Evolutionary conservation across 2,797 vertebrate genomes (phyloP), one percentile per base, ranked within the genome.

Genomic region (Psittacula echo): DNA sequence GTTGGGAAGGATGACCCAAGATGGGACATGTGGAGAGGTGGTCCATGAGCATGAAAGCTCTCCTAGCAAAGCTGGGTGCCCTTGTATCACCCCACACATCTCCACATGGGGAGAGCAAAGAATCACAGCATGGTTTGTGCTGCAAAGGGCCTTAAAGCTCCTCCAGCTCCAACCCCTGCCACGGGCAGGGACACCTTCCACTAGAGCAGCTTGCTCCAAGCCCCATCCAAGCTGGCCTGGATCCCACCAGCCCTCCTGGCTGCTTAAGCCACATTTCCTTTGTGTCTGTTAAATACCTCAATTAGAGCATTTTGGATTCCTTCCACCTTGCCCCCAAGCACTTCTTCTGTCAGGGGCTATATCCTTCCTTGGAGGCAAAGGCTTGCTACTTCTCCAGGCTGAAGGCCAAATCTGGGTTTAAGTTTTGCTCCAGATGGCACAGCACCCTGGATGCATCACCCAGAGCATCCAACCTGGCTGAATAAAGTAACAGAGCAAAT

Each of bases 401-500:
- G 41, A 41, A 30, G 94, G 92, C 94, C 94, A 96, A 95, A 89
- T 82, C 54, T 16, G 54, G 87, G 82, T 81, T 90, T 93, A 89
- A 94, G 94, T 91, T 90, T 89, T 82, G 65, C 80, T 83, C 74
- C 78, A 93, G 91, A 93, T 94, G 87, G 92, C 85, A 84, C 47
- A 64, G 85, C 44, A 85, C 88, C 91, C 65, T 53, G 84, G 66
- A 81, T 66, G 32, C 75, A 89, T 87, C 84, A 88, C 81, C 90
- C 89, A 87, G 66, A 85, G 70, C 92, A 93, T 44, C 44, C 14
- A 90, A 90, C 87, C 90, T 93, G 89, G 29, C 53, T 65, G 85
- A 94, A 92, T 91, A 83, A 91, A 95, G 92, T 84, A 82, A 84
- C 45, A 85, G 73, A 96, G 95, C 90, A 93, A 95, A 96, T 53